phyloP scores from a whole-genome alignment of 2,888 invertebrate genomes.

The Sacculina carcini region DNA sequence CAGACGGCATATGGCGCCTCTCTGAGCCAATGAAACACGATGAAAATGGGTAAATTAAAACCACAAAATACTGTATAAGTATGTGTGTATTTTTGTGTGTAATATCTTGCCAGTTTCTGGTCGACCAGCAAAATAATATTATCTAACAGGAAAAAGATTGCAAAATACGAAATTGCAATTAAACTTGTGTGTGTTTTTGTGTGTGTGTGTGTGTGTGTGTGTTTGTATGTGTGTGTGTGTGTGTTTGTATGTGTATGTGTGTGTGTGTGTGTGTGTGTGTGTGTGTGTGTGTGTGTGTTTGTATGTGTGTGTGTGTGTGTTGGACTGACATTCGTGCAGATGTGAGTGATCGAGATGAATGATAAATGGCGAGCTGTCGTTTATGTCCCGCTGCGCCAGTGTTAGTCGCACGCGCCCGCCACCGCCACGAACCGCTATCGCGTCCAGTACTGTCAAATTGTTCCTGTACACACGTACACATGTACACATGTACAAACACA shows the following conservation, averaged over 20 bases:
- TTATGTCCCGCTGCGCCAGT: conserved; percentile 61
- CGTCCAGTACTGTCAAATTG: conserved; percentile 74
- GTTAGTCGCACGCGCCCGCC: conserved; percentile 66
- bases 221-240: too few relatives aligned
- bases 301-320: too few relatives aligned
- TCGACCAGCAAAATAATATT: background rate
- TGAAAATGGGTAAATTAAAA: background rate
- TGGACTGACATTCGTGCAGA: conserved; percentile 27
- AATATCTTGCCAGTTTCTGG: too few relatives aligned
- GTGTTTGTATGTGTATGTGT: too few relatives aligned
- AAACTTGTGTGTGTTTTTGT: too few relatives aligned
- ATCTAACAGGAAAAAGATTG: too few relatives aligned
- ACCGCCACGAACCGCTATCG: conserved; percentile 49
- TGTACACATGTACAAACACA: background rate
- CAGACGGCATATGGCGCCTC: too few relatives aligned
- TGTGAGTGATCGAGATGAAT: conserved; percentile 52
- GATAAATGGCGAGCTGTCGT: conserved; percentile 39
- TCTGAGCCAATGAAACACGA: background rate
- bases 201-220: too few relatives aligned
- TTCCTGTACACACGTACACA: conserved; percentile 32
- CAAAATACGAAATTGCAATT: too few relatives aligned
- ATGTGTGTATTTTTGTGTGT: background rate
- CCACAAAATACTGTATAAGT: background rate
- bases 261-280: background rate
- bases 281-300: background rate